Percentiles rank a stretch among this genome's conserved stretches.
Evolutionary conservation across 2,113 vertebrate genomes (phyloP).

Genomic region (Atlantisia rogersi): DNA sequence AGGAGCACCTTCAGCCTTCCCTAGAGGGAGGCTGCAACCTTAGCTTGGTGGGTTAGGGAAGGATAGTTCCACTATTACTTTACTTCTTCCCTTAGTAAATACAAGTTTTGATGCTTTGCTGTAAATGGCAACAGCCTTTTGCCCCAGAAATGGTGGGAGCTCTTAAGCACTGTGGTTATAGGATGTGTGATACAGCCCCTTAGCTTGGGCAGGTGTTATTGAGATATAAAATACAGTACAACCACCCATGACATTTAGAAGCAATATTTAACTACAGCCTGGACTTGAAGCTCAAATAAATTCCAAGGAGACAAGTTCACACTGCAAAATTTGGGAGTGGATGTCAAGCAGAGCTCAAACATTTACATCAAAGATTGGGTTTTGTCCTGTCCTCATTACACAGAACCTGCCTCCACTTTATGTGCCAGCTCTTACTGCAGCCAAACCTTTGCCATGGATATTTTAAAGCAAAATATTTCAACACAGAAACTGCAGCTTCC

Average conservation of each 20-base stretch:
- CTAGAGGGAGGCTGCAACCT: not conserved
- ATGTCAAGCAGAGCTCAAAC: not conserved
- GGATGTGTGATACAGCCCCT: not conserved
- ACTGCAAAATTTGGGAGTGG: not conserved
- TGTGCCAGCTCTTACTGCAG: not conserved
- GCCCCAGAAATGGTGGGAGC: not conserved
- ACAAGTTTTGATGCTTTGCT: not conserved
- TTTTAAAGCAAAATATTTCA: slow-evolving; percentile 2
- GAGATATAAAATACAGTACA: not conserved
- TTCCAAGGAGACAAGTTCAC: not conserved
- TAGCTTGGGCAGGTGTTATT: not conserved
- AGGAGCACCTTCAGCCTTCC: not conserved
- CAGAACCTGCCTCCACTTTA: not conserved
- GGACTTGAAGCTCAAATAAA: not conserved
- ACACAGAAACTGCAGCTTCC: not conserved
- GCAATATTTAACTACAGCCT: not conserved
- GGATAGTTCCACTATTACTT: not conserved
- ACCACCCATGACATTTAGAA: not conserved
- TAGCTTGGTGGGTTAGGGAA: not conserved
- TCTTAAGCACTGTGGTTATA: not conserved
- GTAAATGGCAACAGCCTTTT: not conserved
- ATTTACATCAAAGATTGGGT: not conserved
- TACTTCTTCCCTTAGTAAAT: not conserved
- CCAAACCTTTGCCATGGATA: slow-evolving; percentile 26
- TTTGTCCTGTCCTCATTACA: not conserved